Evolutionary conservation across 2,797 vertebrate genomes (phyloP).

Genomic region (Salmo trutta): DNA sequence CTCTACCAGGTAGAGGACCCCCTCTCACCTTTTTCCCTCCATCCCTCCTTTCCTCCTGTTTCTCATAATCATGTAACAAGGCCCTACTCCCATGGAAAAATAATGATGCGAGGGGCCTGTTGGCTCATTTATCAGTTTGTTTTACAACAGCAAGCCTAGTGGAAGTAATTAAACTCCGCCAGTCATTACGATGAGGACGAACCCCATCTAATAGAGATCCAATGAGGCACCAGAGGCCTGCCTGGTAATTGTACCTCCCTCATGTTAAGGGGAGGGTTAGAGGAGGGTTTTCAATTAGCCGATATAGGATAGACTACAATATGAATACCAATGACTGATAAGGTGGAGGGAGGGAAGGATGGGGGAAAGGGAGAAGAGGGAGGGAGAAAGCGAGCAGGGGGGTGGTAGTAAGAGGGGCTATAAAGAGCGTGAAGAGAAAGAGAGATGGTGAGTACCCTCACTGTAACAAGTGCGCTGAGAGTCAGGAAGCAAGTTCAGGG

Average conservation of each 20-base stretch:
- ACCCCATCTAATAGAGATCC: constrained; percentile 97
- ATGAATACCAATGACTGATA: constrained; percentile 72
- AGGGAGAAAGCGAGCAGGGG: constrained; percentile 34
- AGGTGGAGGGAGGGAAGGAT: constrained; percentile 33
- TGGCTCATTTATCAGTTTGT: constrained; percentile 99
- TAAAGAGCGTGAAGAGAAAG: background rate
- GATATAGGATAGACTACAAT: constrained; percentile 74
- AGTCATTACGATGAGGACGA: constrained; percentile 97
- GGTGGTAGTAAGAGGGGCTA: background rate
- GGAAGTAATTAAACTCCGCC: constrained; percentile 99
- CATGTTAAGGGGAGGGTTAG: constrained; percentile 65
- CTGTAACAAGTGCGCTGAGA: background rate
- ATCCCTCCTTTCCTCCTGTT: constrained; percentile 53
- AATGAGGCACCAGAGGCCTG: constrained; percentile 97
- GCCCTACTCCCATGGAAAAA: constrained; percentile 88
- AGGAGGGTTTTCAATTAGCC: constrained; percentile 91
- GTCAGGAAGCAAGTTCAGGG: background rate
- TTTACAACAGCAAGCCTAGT: constrained; percentile 94
- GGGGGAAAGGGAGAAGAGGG: constrained; percentile 27
- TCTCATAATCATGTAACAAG: constrained; percentile 93
- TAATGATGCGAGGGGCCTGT: constrained; percentile 94
- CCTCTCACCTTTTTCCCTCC: constrained; percentile 69
- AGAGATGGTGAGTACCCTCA: background rate
- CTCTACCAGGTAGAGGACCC: background rate
- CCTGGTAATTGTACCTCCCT: constrained; percentile 87